phyloP scores from a whole-genome alignment of 2,113 vertebrate species.

The Macrotis lagotis region DNA sequence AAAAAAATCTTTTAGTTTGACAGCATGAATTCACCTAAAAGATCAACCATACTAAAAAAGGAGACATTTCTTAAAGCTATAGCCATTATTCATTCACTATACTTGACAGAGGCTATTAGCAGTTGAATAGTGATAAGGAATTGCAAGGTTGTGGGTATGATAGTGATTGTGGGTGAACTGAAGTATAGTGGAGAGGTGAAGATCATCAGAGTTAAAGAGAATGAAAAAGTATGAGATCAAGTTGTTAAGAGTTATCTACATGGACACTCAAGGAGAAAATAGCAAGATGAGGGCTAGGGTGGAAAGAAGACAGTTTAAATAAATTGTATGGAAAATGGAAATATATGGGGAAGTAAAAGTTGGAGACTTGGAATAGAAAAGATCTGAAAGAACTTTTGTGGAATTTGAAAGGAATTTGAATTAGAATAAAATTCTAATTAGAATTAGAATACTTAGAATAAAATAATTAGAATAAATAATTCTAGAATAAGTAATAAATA shows the following conservation, averaged over 20 bases:
- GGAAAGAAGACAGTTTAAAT: neutral
- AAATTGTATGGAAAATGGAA: neutral
- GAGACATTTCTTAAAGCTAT: neutral
- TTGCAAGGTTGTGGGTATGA: neutral
- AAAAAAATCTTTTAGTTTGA: neutral
- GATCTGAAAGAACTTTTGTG: neutral
- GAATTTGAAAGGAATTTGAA: neutral
- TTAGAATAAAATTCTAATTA: neutral
- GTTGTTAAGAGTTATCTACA: neutral
- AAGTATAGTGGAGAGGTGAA: neutral
- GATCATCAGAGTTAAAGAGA: neutral
- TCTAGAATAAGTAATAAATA: too few species aligned
- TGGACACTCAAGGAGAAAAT: neutral
- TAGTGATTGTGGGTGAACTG: neutral
- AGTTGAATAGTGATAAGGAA: neutral
- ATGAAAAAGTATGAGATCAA: neutral
- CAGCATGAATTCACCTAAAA: neutral
- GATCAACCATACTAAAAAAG: neutral
- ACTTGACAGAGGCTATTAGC: neutral
- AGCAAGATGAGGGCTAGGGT: neutral
- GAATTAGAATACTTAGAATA: too few species aligned
- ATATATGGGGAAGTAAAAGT: neutral
- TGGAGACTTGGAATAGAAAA: neutral
- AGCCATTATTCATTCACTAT: neutral
- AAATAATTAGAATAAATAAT: too few species aligned